Conservation (phyloP, 2,113 vertebrate genomes). For the Syngnathus floridae region DNA sequence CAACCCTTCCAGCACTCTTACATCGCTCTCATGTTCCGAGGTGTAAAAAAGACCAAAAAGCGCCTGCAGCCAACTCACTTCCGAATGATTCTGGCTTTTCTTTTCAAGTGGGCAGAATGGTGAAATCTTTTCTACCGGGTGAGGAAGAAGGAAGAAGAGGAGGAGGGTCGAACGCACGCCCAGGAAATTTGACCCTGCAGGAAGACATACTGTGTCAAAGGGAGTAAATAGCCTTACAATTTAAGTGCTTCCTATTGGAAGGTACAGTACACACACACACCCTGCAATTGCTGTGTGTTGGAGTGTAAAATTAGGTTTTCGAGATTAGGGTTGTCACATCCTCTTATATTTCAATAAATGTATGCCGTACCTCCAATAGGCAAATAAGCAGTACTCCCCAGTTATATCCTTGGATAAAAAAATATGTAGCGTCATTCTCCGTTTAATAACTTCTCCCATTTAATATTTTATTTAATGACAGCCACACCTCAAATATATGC, state of each 20-base stretch:
- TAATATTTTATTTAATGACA: too few relatives aligned
- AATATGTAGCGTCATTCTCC: too few relatives aligned
- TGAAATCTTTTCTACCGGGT: slow-evolving; percentile 13
- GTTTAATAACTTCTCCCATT: too few relatives aligned
- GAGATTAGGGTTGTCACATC: not conserved
- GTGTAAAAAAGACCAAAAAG: slow-evolving; percentile 43
- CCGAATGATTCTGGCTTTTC: slow-evolving; percentile 27
- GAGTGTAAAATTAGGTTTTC: not conserved
- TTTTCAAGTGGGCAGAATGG: slow-evolving; percentile 37
- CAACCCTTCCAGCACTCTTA: slow-evolving; percentile 15
- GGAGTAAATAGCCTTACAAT: slow-evolving; percentile 54
- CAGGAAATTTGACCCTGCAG: slow-evolving; percentile 54
- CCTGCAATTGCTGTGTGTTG: not conserved
- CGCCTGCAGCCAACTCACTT: slow-evolving; percentile 48
- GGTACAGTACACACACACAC: slow-evolving; percentile 13
- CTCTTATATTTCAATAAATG: not conserved
- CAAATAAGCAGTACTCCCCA: not conserved
- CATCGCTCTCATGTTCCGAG: slow-evolving; percentile 44
- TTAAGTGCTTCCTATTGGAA: slow-evolving; percentile 64
- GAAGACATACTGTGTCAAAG: slow-evolving; percentile 52
- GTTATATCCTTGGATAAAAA: too few relatives aligned
- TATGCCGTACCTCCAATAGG: not conserved
- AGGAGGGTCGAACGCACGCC: slow-evolving; percentile 32
- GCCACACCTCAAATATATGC: too few relatives aligned
- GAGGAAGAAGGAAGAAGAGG: slow-evolving; percentile 4